Percentiles rank a stretch among this genome's conserved stretches.
These are phyloP conservation scores for Anas platyrhynchos DNA, from an alignment of 2,113 vertebrate genomes.

Conservation along the genomic window DNA sequence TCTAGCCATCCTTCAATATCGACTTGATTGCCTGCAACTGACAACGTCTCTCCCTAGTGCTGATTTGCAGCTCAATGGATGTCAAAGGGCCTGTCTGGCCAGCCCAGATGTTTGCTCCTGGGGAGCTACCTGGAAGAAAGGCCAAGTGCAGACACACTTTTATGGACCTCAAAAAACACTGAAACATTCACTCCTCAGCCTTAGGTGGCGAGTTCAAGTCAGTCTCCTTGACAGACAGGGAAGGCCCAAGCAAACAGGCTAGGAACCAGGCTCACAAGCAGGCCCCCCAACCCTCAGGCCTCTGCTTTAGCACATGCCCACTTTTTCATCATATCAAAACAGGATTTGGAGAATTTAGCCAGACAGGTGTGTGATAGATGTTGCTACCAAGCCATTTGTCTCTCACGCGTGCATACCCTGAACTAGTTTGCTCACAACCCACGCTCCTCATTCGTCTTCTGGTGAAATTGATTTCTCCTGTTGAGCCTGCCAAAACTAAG, in stretches of 20 bases:
- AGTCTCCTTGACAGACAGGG: not conserved
- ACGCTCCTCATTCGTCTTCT: not conserved
- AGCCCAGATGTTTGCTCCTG: not conserved
- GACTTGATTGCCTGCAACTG: not conserved
- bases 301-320: not conserved
- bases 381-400: not conserved
- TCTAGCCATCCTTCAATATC: not conserved
- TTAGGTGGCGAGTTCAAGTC: not conserved
- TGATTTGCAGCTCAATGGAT: not conserved
- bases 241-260: not conserved
- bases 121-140: not conserved
- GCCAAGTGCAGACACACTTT: not conserved
- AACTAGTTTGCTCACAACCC: not conserved
- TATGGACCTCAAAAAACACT: accelerated
- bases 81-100: not conserved
- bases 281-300: not conserved
- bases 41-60: not conserved
- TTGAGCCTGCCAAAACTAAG: not conserved
- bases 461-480: not conserved
- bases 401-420: not conserved
- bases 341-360: not conserved
- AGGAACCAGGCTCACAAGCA: not conserved
- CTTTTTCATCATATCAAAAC: not conserved
- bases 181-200: not conserved
- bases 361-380: not conserved